Evolutionary conservation across 2,113 vertebrate genomes (phyloP).

Genomic region (Engraulis encrasicolus): DNA sequence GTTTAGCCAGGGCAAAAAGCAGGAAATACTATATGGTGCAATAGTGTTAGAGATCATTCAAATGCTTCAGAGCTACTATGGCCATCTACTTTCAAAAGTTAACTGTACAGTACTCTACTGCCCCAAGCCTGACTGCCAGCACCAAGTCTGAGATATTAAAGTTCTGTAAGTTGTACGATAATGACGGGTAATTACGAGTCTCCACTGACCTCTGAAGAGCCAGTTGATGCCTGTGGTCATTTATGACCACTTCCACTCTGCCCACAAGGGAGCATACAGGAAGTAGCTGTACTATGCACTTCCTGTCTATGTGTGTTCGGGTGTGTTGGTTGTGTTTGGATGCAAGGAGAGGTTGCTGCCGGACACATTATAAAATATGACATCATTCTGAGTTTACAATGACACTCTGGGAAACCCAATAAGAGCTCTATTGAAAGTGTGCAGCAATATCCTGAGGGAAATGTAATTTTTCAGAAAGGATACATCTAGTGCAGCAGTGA

Average conservation of each 20-base stretch:
- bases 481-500: neutral
- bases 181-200: neutral
- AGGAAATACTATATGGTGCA: too few relatives aligned
- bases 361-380: neutral
- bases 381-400: neutral
- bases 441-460: neutral
- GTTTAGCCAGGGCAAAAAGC: neutral
- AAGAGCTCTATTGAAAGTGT: neutral
- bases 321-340: neutral
- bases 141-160: neutral
- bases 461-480: neutral
- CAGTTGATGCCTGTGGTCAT: neutral
- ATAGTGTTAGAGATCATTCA: too few relatives aligned
- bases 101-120: too few relatives aligned
- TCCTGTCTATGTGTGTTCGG: neutral
- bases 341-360: neutral
- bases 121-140: too few relatives aligned
- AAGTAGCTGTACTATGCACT: neutral
- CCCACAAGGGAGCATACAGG: conserved; percentile 3
- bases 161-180: neutral
- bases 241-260: neutral
- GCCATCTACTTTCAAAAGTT: too few relatives aligned
- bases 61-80: too few relatives aligned
- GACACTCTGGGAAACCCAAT: neutral
- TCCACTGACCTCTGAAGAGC: neutral